Evolutionary conservation across 23 tunicate species (phyloP).

Genomic region (Botrylloides violaceus): DNA sequence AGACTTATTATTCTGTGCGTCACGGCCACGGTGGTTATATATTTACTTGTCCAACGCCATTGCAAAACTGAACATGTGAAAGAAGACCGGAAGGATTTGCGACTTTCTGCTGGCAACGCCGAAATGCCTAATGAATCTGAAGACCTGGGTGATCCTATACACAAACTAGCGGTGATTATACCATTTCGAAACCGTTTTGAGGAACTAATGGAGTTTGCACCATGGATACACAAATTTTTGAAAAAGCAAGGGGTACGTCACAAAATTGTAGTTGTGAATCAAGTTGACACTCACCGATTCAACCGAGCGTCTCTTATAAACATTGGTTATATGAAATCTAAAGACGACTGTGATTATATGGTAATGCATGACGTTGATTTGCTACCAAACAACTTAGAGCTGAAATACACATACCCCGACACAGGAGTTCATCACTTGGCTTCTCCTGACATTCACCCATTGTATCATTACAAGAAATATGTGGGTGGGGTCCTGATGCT

Average conservation of each 20-base stretch:
- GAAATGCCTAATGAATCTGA: neutral
- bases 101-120: neutral
- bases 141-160: conserved; percentile 24
- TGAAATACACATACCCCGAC: conserved; percentile 60
- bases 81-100: neutral
- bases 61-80: neutral
- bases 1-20: neutral
- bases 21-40: neutral
- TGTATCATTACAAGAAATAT: conserved; percentile 86
- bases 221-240: conserved; percentile 86
- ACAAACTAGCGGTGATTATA: conserved; percentile 75
- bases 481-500: conserved; percentile 95
- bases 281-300: conserved; percentile 82
- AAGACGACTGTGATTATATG: conserved; percentile 73
- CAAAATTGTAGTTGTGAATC: conserved; percentile 77
- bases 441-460: conserved; percentile 95
- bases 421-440: conserved; percentile 92
- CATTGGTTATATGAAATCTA: conserved; percentile 74
- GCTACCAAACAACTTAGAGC: conserved; percentile 72
- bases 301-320: conserved; percentile 92
- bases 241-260: conserved; percentile 74
- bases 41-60: neutral
- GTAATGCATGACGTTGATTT: conserved; percentile 99
- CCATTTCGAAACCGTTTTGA: conserved; percentile 95
- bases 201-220: conserved; percentile 91